These are phyloP conservation scores for Gambelia wislizenii DNA, from an alignment of 2,797 vertebrate species.

Conservation along the genomic window DNA sequence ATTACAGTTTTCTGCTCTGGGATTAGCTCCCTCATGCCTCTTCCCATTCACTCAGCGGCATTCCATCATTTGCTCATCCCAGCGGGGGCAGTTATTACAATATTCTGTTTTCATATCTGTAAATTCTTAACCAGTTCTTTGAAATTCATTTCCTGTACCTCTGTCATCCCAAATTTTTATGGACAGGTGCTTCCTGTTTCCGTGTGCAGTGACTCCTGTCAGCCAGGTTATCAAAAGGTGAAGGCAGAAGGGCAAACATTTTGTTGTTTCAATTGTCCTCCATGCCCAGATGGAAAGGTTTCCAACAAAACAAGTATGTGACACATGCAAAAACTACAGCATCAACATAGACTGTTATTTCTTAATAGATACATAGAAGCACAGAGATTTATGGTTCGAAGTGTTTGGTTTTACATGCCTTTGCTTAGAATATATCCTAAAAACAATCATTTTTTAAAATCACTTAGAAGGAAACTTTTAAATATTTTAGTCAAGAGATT, in stretches of 20 bases:
- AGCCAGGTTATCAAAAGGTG: not conserved
- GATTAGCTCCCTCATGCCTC: too few species aligned
- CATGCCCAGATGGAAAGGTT: slow-evolving; percentile 3
- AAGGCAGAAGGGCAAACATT: not conserved
- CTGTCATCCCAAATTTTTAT: not conserved
- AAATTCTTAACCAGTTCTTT: too few species aligned
- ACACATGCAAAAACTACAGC: not conserved
- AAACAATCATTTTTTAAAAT: too few species aligned
- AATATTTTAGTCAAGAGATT: too few species aligned
- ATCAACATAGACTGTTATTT: not conserved
- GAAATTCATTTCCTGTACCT: not conserved
- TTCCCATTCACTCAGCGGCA: too few species aligned
- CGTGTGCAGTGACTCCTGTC: not conserved
- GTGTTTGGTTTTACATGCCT: not conserved
- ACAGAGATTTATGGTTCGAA: not conserved
- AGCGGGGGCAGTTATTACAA: too few species aligned
- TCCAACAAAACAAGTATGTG: slow-evolving; percentile 7
- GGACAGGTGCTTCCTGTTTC: not conserved
- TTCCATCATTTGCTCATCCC: too few species aligned
- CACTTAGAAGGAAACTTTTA: too few species aligned
- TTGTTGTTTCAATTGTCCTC: not conserved
- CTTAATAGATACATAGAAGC: not conserved
- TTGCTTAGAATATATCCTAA: too few species aligned
- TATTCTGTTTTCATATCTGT: too few species aligned
- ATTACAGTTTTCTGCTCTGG: too few species aligned